Base-by-base conservation (phyloP, 2,113 vertebrate species). In the Catharus bicknelli region DNA sequence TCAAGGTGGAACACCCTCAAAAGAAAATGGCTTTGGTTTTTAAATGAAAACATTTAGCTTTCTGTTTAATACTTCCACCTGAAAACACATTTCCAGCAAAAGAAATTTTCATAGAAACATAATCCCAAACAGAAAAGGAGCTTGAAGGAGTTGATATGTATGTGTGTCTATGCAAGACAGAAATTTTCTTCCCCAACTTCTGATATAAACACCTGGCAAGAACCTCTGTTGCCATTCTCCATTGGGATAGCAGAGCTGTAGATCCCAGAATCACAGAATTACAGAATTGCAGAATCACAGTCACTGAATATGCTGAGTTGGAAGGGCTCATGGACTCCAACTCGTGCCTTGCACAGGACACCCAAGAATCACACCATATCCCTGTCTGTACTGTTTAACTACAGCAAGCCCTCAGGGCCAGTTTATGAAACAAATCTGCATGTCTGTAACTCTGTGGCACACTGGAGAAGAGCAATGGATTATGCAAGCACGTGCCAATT, bases 321-420 rank as follows among this genome's bases (percentile, higher is more conserved):
- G 40, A 48, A 68, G 20, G 25, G 47, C 47, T 47, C 38, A 25
- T 7, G 10, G 19, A 40, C 29, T 34, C 29, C 47, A 61, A 1
- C 16, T 34, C 45, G 29, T 67, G n/a, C n/a, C 16, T 9, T 22
- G 40, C 0, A 0, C 20, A 40, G n/a, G 20, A 19, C 40, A 74
- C 4, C n/a, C 20, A n/a, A 30, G 25, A 34, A 15, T 82, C 54
- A 48, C 17, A 75, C 8, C 25, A 18, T 2, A 17, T 26, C 40
- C 29, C 40, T 54, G 9, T 30, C 74, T 42, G 19, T 48, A 32
- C 42, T 25, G 4, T 85, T 91, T 78, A 61, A 51, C 13, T 53
- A 15, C 2, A 61, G 29, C 19, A 70, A 85, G 10, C 45, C 40
- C 74, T 63, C 4, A 15, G 40, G 29, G 20, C 20, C 22, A 29